Percentiles rank a stretch among this genome's conserved stretches.
phyloP scores from a whole-genome alignment of 2,888 invertebrate genomes.

The Coremacera marginata region DNA sequence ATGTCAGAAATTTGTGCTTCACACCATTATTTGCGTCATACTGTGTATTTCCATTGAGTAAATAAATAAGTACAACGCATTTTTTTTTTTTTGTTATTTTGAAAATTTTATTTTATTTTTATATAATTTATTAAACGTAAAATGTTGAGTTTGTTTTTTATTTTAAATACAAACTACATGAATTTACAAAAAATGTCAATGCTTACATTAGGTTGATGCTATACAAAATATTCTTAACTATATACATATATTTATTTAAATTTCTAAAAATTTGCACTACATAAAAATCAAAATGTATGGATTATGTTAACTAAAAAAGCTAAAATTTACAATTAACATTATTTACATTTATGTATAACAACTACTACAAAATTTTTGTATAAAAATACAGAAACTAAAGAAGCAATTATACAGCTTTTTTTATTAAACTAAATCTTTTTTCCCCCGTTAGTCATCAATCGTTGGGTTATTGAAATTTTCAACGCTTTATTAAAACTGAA shows the following conservation, averaged over 20 bases:
- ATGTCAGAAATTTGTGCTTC: background rate
- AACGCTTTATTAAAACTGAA: too few species aligned
- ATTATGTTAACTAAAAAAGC: too few species aligned
- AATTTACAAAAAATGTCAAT: slow-evolving; percentile 14
- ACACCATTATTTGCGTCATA: background rate
- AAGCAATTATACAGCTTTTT: too few species aligned
- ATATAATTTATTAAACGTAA: background rate
- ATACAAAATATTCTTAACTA: background rate
- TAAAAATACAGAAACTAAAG: too few species aligned
- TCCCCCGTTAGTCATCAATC: too few species aligned
- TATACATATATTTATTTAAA: background rate
- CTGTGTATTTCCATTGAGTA: background rate
- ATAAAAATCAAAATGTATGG: background rate
- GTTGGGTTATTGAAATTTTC: too few species aligned
- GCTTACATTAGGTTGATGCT: background rate
- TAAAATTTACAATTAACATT: too few species aligned
- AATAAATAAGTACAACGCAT: slow-evolving; percentile 1
- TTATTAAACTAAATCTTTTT: too few species aligned
- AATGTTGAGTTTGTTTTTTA: background rate
- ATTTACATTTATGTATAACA: too few species aligned
- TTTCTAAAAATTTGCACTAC: background rate
- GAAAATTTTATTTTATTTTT: slow-evolving; percentile 27
- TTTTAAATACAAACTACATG: slow-evolving; percentile 17
- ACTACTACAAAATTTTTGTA: too few species aligned
- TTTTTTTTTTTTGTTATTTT: background rate